Evolutionary conservation across 2,888 invertebrate genomes (phyloP), one percentile per base, ranked within the genome.

Genomic region (Coremacera marginata): DNA sequence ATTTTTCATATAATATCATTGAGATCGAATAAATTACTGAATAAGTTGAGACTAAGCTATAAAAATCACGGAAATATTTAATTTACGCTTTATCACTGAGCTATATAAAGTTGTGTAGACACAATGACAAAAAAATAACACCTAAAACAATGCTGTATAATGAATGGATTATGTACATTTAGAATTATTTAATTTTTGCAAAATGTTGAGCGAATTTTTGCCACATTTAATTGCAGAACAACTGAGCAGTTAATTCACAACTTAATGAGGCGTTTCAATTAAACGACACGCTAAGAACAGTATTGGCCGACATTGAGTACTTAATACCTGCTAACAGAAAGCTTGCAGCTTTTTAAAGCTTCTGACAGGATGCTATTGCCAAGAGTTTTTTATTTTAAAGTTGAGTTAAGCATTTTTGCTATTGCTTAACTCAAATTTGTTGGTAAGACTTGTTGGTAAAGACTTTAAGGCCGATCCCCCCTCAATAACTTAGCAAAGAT

Each of bases 181-280:
- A 55, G 9, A 49, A 27, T 19, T 44, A 44, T n/a, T n/a, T n/a
- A n/a, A n/a, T 73, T 9, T 49, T 62, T 63, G 49, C 31, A 52
- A 63, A 51, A 67, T 67, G 44, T 37, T 67, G 22, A 9, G 67
- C 11, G 8, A 19, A 67, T 49, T 72, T 73, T 27, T 27, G 73
- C 62, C 19, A n/a, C n/a, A 55, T 65, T 52, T 65, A 34, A 74
- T 67, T 55, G 67, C 37, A 34, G 55, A 74, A 34, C 37, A 67
- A 74, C 37, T 74, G 55, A 74, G 67, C 34, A 73, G 31, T 34
- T n/a, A n/a, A n/a, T n/a, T 67, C n/a, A 22, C 55, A 31, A 55
- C 22, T 67, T 74, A 74, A 74, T 74, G 74, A 74, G 74, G 65
- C 55, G 25, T 74, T 67, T 65, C 65, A 73, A 52, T 74, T 49